Evolutionary conservation across 2,888 invertebrate genomes (phyloP).

Genomic region (Drosophila bunnanda): DNA sequence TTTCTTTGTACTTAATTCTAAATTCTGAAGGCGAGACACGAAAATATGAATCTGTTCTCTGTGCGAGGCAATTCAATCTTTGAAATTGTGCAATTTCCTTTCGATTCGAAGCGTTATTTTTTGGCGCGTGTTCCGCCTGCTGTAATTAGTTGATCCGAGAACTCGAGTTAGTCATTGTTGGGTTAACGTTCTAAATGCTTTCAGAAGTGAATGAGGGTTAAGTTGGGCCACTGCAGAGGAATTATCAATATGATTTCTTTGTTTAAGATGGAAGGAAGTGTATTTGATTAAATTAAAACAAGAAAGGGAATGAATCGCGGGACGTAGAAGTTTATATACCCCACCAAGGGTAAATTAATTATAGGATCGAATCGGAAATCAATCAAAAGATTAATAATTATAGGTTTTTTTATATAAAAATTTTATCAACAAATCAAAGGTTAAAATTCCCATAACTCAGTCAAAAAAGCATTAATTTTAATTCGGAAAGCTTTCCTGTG

Average conservation of each 20-base stretch:
- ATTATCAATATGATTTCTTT: not conserved
- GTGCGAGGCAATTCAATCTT: slow-evolving; percentile 11
- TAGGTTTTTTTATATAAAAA: no score
- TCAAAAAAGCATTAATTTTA: no score
- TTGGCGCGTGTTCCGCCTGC: slow-evolving; percentile 31
- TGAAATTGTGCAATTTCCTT: slow-evolving; percentile 32
- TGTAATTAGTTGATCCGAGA: slow-evolving; percentile 14
- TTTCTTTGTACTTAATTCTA: slow-evolving; percentile 48
- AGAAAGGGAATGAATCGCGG: no score
- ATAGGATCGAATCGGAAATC: no score
- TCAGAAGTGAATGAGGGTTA: not conserved
- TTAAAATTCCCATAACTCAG: no score
- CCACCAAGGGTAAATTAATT: no score
- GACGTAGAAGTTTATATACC: no score
- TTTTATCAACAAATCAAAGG: no score
- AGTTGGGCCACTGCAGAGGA: not conserved
- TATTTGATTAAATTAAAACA: no score
- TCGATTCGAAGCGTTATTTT: slow-evolving; percentile 22
- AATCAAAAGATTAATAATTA: no score
- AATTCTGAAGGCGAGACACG: slow-evolving; percentile 4
- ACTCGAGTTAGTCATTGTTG: slow-evolving; percentile 13
- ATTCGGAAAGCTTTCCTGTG: no score
- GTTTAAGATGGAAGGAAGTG: not conserved
- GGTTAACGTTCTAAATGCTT: slow-evolving; percentile 26
- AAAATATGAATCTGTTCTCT: not conserved